Base-by-base conservation (phyloP, 2,113 vertebrate species). In the Epinephelus moara region DNA sequence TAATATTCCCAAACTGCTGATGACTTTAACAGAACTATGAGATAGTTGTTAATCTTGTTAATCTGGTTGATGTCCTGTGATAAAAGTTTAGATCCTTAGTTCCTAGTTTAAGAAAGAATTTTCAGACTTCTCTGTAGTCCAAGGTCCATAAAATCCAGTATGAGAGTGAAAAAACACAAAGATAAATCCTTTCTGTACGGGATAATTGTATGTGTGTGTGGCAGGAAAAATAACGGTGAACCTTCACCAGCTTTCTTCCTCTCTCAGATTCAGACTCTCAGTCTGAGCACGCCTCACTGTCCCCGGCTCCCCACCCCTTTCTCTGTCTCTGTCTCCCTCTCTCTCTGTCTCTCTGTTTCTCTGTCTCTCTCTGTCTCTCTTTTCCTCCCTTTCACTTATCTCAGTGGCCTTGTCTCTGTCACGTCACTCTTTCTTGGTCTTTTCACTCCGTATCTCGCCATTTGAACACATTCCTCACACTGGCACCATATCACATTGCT, bases 401-500 rank as follows among this genome's bases (percentile, higher is more conserved):
- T 50, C 61, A 40, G 30, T 30, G 63, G 45, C 62, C 60, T 45
- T 81, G 50, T 53, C 67, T 78, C 57, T 70, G 47, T 74, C 25
- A 10, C 12, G 2, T 63, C 42, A 27, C 53, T 70, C 57, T 53
- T 59, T 76, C 66, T 50, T 52, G 14, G 10, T 25, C 75, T 68
- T 83, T 80, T 82, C 77, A 59, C 79, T 74, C 37, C 62, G 50
- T 79, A 55, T 82, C 82, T 87, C 83, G 85, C 68, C 76, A 75
- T 47, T 52, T 69, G 72, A 84, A 27, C 71, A 57, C 49, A 33
- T 82, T 78, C 86, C 75, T 78, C 84, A 83, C 76, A 80, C 73
- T 73, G 63, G 50, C 80, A 33, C 40, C 53, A 19, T 88, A 90
- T 92, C 82, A 78, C 76, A 42, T 89, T 85, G 78, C 72, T 52